These are phyloP conservation scores for Thumatha senex DNA, from an alignment of 2,888 invertebrate genomes.

Conservation along the genomic window DNA sequence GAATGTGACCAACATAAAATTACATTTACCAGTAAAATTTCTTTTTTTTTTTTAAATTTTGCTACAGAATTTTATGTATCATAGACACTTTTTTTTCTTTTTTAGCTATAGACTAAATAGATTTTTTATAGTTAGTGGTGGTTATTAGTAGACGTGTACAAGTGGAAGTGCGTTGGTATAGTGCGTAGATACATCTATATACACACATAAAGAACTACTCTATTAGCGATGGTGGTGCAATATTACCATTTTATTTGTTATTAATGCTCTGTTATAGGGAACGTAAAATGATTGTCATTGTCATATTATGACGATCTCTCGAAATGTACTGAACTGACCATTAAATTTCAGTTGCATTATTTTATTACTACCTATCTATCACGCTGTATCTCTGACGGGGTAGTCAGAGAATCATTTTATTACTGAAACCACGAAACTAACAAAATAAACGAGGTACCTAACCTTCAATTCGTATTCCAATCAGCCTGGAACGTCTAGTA, in stretches of 20 bases:
- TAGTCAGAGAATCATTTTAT: too few species aligned
- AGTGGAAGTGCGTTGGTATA: slow-evolving; percentile 60
- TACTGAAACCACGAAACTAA: too few species aligned
- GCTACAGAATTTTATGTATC: neutral
- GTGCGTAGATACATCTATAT: slow-evolving; percentile 47
- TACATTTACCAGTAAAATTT: neutral
- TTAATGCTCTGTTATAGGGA: slow-evolving; percentile 10
- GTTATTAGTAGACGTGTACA: slow-evolving; percentile 68
- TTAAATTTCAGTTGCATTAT: too few species aligned
- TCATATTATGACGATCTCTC: too few species aligned
- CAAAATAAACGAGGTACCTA: too few species aligned
- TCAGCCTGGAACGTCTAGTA: too few species aligned
- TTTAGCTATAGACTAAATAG: slow-evolving; percentile 32
- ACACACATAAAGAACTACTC: slow-evolving; percentile 25
- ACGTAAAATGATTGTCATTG: too few species aligned
- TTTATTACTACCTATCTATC: too few species aligned
- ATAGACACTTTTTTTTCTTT: slow-evolving; percentile 9
- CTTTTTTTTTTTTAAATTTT: neutral
- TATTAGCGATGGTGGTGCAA: slow-evolving; percentile 19
- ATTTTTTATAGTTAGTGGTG: slow-evolving; percentile 56
- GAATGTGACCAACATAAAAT: neutral
- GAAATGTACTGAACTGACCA: too few species aligned
- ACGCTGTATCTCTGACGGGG: too few species aligned
- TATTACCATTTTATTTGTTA: slow-evolving; percentile 6
- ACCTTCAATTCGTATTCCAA: too few species aligned